Base-by-base conservation (phyloP, 2,888 invertebrate species). In the Palloptera scutellata region DNA sequence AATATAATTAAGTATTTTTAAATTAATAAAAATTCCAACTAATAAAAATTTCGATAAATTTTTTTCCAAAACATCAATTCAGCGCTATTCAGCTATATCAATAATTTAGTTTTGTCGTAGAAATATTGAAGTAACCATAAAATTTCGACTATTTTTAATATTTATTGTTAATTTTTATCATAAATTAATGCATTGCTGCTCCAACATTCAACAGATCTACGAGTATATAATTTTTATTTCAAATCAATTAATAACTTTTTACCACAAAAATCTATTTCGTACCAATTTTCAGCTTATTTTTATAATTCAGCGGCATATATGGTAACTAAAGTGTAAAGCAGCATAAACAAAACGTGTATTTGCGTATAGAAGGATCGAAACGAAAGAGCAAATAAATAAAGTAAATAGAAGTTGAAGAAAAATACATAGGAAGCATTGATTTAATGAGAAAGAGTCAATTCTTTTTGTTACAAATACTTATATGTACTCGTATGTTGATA, bases 341-440 rank as follows among this genome's bases (percentile, higher is more conserved):
- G n/a, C 12, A 30, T 15, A 45, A n/a, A 51, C 20, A 11, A 43
- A 51, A 41, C 11, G 52, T 13, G 40, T 40, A 41, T 61, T 51
- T 61, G 41, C 19, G 43, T 19, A 59, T 52, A 40, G 54, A 51
- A 67, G 41, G n/a, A 53, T 59, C 54, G 59, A 62, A 54, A 65
- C 57, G 17, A 43, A 59, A 66, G 59, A 65, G n/a, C 20, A 51
- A 53, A 13, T 52, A 40, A 15, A 48, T 45, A 15, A 20, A 19
- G 40, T 54, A 69, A 12, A 60, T 20, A 40, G 45, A 51, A 62
- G 43, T 20, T 17, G 12, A 45, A 63, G 45, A 42, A 57, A 55
- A 54, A n/a, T 41, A 61, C n/a, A n/a, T 6, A 40, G 15, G 10
- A 61, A 40, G 45, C 10, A 12, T 43, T n/a, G n/a, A 52, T 45